Evolutionary conservation across 2,113 vertebrate genomes (phyloP).

Genomic region (Clupea harengus): DNA sequence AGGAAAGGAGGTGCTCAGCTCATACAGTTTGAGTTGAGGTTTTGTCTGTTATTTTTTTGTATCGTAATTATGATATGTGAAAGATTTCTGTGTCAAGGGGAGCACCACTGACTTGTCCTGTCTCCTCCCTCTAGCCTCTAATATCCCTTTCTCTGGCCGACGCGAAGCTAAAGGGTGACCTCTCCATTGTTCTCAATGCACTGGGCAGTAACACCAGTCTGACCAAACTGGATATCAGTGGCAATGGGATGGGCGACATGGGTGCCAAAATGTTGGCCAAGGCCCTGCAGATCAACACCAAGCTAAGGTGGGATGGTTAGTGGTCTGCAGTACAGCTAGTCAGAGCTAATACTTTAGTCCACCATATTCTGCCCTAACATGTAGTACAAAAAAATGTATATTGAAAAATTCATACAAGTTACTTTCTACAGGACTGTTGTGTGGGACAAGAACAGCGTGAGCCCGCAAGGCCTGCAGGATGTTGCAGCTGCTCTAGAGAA

Average conservation of each 20-base stretch:
- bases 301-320: slow-evolving; percentile 81
- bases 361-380: not conserved
- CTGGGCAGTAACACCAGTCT: slow-evolving; percentile 92
- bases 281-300: slow-evolving; percentile 96
- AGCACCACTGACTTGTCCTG: not conserved
- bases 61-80: not conserved
- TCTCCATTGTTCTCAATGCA: slow-evolving; percentile 92
- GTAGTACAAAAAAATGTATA: not conserved
- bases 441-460: slow-evolving; percentile 94
- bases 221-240: slow-evolving; percentile 92
- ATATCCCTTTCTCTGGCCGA: slow-evolving; percentile 92
- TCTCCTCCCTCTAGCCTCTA: slow-evolving; percentile 75
- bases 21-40: not conserved
- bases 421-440: slow-evolving; percentile 81
- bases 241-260: slow-evolving; percentile 96
- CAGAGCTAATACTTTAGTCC: not conserved
- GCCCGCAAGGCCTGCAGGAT: slow-evolving; percentile 93
- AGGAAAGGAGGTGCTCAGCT: not conserved
- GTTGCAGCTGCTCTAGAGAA: slow-evolving; percentile 94
- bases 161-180: slow-evolving; percentile 89
- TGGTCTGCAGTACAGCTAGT: not conserved
- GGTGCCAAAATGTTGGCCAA: slow-evolving; percentile 97
- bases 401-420: not conserved
- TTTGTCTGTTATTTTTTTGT: not conserved
- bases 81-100: slow-evolving; percentile 22